These are phyloP conservation scores for Gymnocheta viridis DNA, from an alignment of 2,888 invertebrate species.

Conservation along the genomic window DNA sequence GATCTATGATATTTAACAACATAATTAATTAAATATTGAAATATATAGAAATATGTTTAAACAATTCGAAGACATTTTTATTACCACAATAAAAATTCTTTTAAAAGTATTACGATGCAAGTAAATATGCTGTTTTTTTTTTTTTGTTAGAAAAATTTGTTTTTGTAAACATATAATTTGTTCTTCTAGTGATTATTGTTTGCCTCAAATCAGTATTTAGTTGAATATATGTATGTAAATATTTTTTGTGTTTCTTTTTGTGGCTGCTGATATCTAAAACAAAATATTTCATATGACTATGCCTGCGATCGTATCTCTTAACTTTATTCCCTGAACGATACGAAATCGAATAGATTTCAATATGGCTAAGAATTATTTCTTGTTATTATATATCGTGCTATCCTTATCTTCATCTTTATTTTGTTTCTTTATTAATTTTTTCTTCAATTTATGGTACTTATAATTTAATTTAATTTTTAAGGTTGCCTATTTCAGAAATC, in stretches of 20 bases:
- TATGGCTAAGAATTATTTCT: no score
- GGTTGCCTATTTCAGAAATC: no score
- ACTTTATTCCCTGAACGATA: no score
- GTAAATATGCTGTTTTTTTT: neutral
- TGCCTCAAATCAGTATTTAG: neutral
- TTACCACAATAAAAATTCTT: neutral
- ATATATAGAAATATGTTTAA: conserved; percentile 2
- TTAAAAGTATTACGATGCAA: neutral
- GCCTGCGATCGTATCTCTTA: no score
- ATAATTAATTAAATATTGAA: conserved; percentile 47
- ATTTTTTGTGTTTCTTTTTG: neutral
- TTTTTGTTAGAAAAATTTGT: no score
- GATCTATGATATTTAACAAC: conserved; percentile 34
- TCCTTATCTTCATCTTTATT: no score
- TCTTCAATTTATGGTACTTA: no score
- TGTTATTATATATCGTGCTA: no score
- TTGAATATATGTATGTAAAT: neutral
- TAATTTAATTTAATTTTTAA: no score
- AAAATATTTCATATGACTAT: no score
- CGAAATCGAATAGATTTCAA: no score
- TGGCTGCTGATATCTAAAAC: neutral
- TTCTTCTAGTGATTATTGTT: neutral
- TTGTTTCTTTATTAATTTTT: no score
- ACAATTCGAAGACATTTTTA: conserved; percentile 14
- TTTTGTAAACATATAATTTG: neutral